phyloP scores from a whole-genome alignment of 2,797 vertebrate genomes.

The Hypotaenidia okinawae region DNA sequence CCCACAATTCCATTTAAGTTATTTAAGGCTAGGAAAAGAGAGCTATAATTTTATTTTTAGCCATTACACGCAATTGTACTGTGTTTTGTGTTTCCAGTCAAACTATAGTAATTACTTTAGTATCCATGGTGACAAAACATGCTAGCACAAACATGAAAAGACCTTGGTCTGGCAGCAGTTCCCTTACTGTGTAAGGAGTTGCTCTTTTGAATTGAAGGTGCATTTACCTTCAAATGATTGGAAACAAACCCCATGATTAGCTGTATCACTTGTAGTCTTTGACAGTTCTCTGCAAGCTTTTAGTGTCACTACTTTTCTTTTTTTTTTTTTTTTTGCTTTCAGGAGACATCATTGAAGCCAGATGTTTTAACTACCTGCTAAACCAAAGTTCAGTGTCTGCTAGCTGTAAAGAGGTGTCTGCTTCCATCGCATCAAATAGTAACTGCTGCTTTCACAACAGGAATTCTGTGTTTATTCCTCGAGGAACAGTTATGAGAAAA shows the following conservation, averaged over 20 bases:
- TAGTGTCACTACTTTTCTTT: background rate
- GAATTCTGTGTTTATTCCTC: background rate
- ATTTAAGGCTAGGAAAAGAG: background rate
- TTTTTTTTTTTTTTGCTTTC: no score
- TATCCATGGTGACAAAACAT: constrained; percentile 3
- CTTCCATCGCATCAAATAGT: background rate
- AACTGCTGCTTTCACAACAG: background rate
- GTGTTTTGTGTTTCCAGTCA: background rate
- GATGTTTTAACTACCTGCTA: background rate
- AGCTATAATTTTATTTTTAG: background rate
- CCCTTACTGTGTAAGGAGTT: background rate
- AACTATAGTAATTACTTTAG: background rate
- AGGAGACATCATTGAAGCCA: background rate
- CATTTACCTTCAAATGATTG: background rate
- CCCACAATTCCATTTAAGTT: background rate
- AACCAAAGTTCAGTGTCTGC: background rate
- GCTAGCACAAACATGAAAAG: background rate
- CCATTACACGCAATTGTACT: background rate
- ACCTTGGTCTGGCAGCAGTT: background rate
- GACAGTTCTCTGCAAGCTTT: background rate
- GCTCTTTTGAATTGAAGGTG: background rate
- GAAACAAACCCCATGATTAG: background rate
- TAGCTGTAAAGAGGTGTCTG: background rate
- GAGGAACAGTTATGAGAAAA: background rate
- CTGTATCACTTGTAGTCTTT: background rate